Evolutionary conservation across 2,888 invertebrate genomes (phyloP).

Genomic region (Cryptophagus acutangulus): DNA sequence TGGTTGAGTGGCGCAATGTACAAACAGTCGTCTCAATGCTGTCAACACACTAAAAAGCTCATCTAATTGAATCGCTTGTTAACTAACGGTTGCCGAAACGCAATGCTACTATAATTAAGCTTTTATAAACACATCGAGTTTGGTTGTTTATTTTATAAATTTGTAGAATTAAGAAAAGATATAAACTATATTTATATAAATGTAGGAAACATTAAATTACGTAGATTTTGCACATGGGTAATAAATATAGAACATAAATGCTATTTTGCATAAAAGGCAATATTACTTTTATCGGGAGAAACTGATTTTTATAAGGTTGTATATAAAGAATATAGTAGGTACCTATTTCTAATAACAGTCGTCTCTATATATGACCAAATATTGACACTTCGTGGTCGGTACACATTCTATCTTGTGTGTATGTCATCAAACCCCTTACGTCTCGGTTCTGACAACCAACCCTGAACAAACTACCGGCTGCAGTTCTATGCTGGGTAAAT

Average conservation of each 20-base stretch:
- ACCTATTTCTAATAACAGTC: slow-evolving; percentile 44
- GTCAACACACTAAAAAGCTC: slow-evolving; percentile 29
- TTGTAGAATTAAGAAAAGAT: no score
- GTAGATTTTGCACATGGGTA: no score
- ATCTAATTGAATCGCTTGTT: slow-evolving; percentile 33
- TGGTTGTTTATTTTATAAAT: slow-evolving; percentile 23
- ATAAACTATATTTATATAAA: no score
- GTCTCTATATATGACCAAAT: slow-evolving; percentile 46
- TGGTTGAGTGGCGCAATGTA: slow-evolving; percentile 22
- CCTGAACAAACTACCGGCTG: slow-evolving; percentile 45
- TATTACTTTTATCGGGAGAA: no score
- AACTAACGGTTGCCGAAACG: slow-evolving; percentile 26
- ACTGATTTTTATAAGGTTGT: no score
- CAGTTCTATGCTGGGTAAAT: slow-evolving; percentile 49
- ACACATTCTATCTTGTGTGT: slow-evolving; percentile 40
- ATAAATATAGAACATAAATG: no score
- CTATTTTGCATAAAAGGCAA: no score
- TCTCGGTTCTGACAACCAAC: slow-evolving; percentile 19
- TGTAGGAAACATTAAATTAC: no score
- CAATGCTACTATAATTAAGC: slow-evolving; percentile 28
- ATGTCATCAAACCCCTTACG: slow-evolving; percentile 29
- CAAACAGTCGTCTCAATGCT: slow-evolving; percentile 26
- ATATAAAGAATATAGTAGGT: no score
- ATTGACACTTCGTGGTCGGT: slow-evolving; percentile 46
- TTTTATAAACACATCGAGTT: slow-evolving; percentile 25